Evolutionary conservation across 1,140 invertebrate species (phyloP).

Genomic region (Cyclina sinensis): DNA sequence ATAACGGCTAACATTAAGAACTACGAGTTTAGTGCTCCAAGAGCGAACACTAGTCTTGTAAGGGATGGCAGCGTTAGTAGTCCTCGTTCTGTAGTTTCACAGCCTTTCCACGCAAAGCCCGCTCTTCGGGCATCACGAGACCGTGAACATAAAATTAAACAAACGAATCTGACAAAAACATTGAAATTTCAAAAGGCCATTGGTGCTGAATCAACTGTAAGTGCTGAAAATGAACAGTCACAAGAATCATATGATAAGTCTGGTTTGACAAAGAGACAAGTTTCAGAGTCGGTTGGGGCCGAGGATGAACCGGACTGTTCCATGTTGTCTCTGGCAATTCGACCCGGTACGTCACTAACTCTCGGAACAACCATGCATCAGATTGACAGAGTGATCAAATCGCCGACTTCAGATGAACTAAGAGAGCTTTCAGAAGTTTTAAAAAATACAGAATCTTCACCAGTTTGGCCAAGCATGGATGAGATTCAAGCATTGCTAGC

Average conservation of each 20-base stretch:
- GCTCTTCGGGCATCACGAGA: conserved; percentile 15
- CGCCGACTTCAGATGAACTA: conserved; percentile 47
- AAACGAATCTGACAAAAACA: not conserved
- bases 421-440: conserved; percentile 53
- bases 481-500: conserved; percentile 56
- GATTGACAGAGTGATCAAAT: conserved; percentile 31
- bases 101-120: conserved; percentile 53
- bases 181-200: not conserved
- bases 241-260: not conserved
- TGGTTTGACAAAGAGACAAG: not conserved
- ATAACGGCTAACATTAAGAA: conserved; percentile 64
- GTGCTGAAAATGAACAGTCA: not conserved
- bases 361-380: conserved; percentile 58
- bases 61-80: not conserved
- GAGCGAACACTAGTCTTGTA: not conserved
- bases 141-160: not conserved
- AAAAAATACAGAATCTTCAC: conserved; percentile 10
- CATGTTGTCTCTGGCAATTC: conserved; percentile 36
- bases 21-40: conserved; percentile 57
- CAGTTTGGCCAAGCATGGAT: conserved; percentile 59
- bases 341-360: conserved; percentile 61
- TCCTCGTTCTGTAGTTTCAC: not conserved
- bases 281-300: not conserved
- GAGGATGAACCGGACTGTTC: conserved; percentile 57
- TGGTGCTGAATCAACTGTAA: not conserved